Conservation (phyloP, 2,888 invertebrate species). For the Rhogogaster chlorosoma region DNA sequence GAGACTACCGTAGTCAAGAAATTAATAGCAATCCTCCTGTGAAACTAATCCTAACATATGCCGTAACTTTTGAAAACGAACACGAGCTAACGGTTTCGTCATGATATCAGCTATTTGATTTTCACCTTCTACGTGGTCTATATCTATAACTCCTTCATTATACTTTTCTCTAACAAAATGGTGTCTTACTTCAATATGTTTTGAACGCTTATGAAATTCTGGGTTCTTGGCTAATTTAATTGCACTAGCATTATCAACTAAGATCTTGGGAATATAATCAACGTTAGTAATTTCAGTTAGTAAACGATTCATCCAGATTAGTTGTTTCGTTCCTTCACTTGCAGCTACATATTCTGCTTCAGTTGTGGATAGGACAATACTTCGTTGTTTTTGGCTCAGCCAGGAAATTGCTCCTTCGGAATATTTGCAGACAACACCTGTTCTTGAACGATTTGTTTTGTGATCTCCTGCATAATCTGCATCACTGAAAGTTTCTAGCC, state of each 20-base stretch:
- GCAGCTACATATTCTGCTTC: conserved; percentile 53
- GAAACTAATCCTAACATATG: not conserved
- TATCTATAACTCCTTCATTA: conserved; percentile 49
- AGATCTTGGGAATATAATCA: conserved; percentile 41
- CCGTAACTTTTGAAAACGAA: conserved; percentile 51
- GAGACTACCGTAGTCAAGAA: not conserved
- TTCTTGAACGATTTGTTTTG: conserved; percentile 37
- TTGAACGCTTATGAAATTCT: conserved; percentile 54
- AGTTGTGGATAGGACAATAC: conserved; percentile 5
- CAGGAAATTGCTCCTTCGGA: conserved; percentile 8
- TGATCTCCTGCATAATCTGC: conserved; percentile 44
- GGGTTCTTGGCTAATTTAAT: conserved; percentile 56
- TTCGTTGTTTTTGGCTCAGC: conserved; percentile 17
- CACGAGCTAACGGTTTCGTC: conserved; percentile 51
- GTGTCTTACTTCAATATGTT: conserved; percentile 55
- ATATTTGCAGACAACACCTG: conserved; percentile 28
- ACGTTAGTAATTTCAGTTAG: conserved; percentile 45
- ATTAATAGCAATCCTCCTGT: not conserved
- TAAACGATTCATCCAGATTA: conserved; percentile 54
- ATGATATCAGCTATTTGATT: conserved; percentile 53
- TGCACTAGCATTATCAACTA: conserved; percentile 56
- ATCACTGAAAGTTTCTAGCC: conserved; percentile 37
- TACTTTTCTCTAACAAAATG: conserved; percentile 56
- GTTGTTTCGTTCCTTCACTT: conserved; percentile 55
- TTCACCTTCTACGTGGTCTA: conserved; percentile 52